A percentile compares a stretch with the other conserved stretches of the same genome.
These are phyloP conservation scores for Ceuthmochares aereus DNA, from an alignment of 2,113 vertebrate species.

Conservation along the genomic window DNA sequence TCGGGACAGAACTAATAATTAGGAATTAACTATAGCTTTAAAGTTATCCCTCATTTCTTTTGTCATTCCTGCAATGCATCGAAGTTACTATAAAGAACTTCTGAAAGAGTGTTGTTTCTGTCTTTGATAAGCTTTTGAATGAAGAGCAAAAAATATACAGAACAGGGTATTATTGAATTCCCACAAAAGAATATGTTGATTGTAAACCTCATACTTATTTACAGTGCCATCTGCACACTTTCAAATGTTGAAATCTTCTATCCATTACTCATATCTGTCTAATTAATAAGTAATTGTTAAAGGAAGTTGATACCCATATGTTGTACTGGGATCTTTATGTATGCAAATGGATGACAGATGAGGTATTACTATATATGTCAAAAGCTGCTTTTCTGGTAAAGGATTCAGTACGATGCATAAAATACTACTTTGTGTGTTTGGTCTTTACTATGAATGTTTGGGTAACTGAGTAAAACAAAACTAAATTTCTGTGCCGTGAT, in stretches of 20 bases:
- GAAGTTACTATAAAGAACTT: background rate
- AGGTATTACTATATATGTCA: slow-evolving; percentile 24
- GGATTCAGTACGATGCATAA: background rate
- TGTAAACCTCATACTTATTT: background rate
- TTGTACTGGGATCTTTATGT: background rate
- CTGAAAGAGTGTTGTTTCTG: background rate
- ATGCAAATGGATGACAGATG: slow-evolving; percentile 47
- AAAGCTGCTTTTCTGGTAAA: background rate
- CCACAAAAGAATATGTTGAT: background rate
- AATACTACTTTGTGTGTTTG: background rate
- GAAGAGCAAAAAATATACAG: background rate
- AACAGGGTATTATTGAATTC: background rate
- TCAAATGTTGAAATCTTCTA: background rate
- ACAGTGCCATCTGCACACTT: slow-evolving; percentile 12
- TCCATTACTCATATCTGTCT: background rate
- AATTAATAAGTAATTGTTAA: slow-evolving; percentile 63
- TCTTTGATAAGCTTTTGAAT: background rate
- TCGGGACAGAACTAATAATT: background rate
- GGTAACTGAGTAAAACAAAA: background rate
- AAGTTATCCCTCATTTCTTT: background rate
- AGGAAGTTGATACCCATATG: slow-evolving; percentile 26
- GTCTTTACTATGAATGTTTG: background rate
- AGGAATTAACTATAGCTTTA: background rate
- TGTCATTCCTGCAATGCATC: background rate
- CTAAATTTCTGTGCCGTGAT: background rate